Evolutionary conservation across 2,797 vertebrate species (phyloP), one percentile per base, ranked within the genome.

Genomic region (Cacajao melanocephalus): DNA sequence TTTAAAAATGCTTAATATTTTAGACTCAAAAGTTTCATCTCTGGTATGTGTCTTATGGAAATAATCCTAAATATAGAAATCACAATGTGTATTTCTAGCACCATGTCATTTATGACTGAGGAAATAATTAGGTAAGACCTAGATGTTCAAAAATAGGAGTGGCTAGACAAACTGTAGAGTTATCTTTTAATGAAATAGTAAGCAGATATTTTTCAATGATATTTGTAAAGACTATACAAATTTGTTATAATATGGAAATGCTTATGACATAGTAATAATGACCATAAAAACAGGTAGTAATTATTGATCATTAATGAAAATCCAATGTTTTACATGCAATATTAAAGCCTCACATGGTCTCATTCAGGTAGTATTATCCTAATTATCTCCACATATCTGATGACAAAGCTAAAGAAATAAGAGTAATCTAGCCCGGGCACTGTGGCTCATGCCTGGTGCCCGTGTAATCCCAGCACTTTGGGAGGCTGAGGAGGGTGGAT

Each of bases 21-120:
- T 88, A 72, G 41, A 50, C 22, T 11, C 14, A 88, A 15, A 88
- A 92, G 79, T 82, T 88, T 95, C 22, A 80, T 80, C 78, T 86
- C 50, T 95, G 70, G 22, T 86, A 89, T 76, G 28, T 83, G 11
- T 88, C 36, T 79, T 75, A 73, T 39, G 57, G 55, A 95, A 96
- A 41, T 79, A 86, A 39, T 93, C 64, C 61, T 88, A 92, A 95
- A 82, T 88, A 39, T 24, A 78, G n/a, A 96, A 75, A 80, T 26
- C 9, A 30, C 26, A 67, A 76, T 82, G 33, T 75, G 0, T 44
- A 75, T 19, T 57, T 36, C 12, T 24, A 67, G 2, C 15, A 41
- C 8, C 6, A 39, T 26, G 24, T 73, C 46, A 86, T 64, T 46
- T 76, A 78, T 55, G 75, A 36, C 41, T 39, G 86, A 67, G 17